Conservation (phyloP, 2,113 vertebrate species). For the Gambusia holbrooki region DNA sequence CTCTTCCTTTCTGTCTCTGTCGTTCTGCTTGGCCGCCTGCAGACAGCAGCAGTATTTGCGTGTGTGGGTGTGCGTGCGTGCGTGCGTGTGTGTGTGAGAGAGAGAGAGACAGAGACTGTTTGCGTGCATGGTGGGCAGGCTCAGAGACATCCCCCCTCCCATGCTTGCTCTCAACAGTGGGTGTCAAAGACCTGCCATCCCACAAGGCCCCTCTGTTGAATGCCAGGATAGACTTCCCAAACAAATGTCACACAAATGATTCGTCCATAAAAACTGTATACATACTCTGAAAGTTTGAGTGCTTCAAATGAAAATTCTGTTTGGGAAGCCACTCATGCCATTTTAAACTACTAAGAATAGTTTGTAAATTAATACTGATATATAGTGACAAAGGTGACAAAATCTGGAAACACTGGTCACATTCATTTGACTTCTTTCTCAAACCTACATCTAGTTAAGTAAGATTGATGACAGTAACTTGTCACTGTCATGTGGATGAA, state of each 20-base stretch:
- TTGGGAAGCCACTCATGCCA: background rate
- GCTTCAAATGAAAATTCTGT: background rate
- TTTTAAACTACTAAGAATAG: background rate
- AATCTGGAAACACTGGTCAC: background rate
- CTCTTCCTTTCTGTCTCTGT: slow-evolving; percentile 34
- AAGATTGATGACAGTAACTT: too few relatives aligned
- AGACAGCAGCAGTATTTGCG: slow-evolving; percentile 70
- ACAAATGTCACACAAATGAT: slow-evolving; percentile 20
- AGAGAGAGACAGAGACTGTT: background rate
- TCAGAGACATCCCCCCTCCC: slow-evolving; percentile 70
- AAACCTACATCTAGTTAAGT: background rate
- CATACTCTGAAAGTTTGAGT: slow-evolving; percentile 6
- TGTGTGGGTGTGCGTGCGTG: background rate
- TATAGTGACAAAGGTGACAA: background rate
- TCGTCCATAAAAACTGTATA: slow-evolving; percentile 8
- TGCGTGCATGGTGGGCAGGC: slow-evolving; percentile 70
- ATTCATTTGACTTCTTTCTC: background rate
- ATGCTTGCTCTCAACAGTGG: slow-evolving; percentile 58
- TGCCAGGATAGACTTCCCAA: slow-evolving; percentile 55
- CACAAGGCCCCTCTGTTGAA: slow-evolving; percentile 67
- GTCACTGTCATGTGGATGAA: background rate
- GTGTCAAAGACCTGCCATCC: slow-evolving; percentile 78
- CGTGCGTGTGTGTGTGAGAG: background rate
- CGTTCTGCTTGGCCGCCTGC: slow-evolving; percentile 70
- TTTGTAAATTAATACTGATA: background rate